Conservation (phyloP, 2,888 invertebrate genomes). For the Caenorhabditis drosophilae region DNA sequence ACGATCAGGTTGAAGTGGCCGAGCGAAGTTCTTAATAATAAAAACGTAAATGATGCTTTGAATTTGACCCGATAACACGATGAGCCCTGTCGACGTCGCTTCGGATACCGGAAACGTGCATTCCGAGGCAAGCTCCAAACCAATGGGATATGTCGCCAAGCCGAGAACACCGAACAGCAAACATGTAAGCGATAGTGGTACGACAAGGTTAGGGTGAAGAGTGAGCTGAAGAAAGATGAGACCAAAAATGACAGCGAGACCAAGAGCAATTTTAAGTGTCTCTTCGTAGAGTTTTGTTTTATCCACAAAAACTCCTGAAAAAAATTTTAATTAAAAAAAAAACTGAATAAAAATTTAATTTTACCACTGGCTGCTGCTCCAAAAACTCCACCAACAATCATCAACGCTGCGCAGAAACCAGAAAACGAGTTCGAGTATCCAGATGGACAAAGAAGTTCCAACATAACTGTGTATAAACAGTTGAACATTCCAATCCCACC, state of each 20-base stretch:
- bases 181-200: constrained; percentile 67
- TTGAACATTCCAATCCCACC: constrained; percentile 70
- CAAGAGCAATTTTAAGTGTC: constrained; percentile 70
- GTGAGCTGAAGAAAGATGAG: constrained; percentile 62
- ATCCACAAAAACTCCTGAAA: constrained; percentile 70
- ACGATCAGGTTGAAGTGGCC: constrained; percentile 37
- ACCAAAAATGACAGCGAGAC: constrained; percentile 65
- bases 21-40: constrained; percentile 56
- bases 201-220: constrained; percentile 42
- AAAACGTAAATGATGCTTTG: constrained; percentile 64
- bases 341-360: constrained; percentile 1
- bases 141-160: constrained; percentile 72
- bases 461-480: constrained; percentile 68
- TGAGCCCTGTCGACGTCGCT: constrained; percentile 72
- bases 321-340: not conserved
- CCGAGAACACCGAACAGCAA: constrained; percentile 72
- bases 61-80: constrained; percentile 71
- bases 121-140: constrained; percentile 72
- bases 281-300: constrained; percentile 72
- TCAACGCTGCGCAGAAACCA: constrained; percentile 67
- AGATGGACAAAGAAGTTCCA: constrained; percentile 72
- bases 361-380: constrained; percentile 62
- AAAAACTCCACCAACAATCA: constrained; percentile 71
- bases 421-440: constrained; percentile 71
- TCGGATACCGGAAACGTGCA: constrained; percentile 73